A percentile compares a stretch with the other conserved stretches of the same genome.
These are phyloP conservation scores for Acanthiza pusilla DNA, from an alignment of 2,797 vertebrate genomes.

Conservation along the genomic window DNA sequence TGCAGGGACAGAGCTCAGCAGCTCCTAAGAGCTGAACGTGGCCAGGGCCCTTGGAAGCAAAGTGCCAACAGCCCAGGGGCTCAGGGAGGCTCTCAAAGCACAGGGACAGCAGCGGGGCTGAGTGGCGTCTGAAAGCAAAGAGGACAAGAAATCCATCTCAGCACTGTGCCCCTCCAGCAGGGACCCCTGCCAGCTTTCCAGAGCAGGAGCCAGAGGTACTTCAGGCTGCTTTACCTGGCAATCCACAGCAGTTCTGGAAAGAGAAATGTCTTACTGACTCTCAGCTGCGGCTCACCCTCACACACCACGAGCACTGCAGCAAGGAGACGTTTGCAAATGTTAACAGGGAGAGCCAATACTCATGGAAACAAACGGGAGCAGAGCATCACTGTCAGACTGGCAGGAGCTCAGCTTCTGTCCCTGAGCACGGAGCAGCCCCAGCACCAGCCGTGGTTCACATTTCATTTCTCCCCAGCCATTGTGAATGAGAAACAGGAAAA, in stretches of 20 bases:
- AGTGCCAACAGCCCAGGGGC: background rate
- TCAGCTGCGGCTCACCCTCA: background rate
- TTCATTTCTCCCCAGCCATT: background rate
- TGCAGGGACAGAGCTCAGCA: rapidly evolving
- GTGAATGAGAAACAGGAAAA: background rate
- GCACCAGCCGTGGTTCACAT: background rate
- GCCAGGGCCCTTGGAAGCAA: background rate
- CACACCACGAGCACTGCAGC: background rate
- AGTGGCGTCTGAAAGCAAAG: background rate
- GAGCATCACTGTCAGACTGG: rapidly evolving
- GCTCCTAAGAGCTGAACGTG: background rate
- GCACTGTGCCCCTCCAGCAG: background rate
- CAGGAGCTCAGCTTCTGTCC: background rate
- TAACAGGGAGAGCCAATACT: background rate
- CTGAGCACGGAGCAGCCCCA: background rate
- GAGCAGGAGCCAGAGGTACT: background rate
- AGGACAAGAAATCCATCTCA: background rate
- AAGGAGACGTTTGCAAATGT: background rate
- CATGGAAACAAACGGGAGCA: background rate
- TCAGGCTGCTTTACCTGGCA: background rate
- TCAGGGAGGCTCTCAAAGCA: rapidly evolving
- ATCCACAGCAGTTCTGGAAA: background rate
- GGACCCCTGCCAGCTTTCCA: background rate
- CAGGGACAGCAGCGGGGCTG: background rate
- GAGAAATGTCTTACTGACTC: background rate